Conservation (phyloP, 1,140 invertebrate species). For the Caenorhabditis remanei region DNA sequence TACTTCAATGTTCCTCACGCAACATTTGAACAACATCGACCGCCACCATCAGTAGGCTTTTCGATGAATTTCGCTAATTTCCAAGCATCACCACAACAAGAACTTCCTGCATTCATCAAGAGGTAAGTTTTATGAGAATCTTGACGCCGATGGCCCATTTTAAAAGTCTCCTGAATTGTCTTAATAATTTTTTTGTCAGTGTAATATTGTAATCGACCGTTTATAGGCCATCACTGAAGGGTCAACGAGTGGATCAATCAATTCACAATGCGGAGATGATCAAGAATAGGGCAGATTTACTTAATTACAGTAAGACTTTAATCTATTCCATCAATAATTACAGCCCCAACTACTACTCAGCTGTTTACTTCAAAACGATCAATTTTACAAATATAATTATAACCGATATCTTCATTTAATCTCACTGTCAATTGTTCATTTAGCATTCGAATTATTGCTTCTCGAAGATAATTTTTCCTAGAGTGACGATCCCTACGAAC, state of each 20-base stretch:
- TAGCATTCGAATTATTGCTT: too few relatives aligned
- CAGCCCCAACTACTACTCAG: not conserved
- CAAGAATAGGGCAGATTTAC: not conserved
- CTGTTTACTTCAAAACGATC: too few relatives aligned
- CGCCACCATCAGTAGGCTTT: not conserved
- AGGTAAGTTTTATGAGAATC: not conserved
- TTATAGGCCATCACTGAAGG: slow-evolving; percentile 11
- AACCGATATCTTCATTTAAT: too few relatives aligned
- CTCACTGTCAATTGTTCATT: too few relatives aligned
- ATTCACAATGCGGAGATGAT: not conserved
- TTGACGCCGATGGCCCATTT: too few relatives aligned
- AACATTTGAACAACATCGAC: not conserved
- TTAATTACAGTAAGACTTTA: slow-evolving; percentile 29
- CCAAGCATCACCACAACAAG: not conserved
- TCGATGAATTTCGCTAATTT: not conserved
- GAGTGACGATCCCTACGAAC: too few relatives aligned
- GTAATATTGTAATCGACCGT: not conserved
- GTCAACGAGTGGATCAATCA: not conserved
- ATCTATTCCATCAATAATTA: not conserved
- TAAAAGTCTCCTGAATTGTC: too few relatives aligned
- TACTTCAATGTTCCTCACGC: not conserved
- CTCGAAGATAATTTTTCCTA: too few relatives aligned
- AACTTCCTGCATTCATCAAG: not conserved
- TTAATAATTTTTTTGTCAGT: too few relatives aligned
- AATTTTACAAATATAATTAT: too few relatives aligned